A percentile compares a stretch with the other conserved stretches of the same genome.
Evolutionary conservation across 30 jellyfish, hydroid and myxozoan species (phyloP).

Genomic region (Pelagia noctiluca): DNA sequence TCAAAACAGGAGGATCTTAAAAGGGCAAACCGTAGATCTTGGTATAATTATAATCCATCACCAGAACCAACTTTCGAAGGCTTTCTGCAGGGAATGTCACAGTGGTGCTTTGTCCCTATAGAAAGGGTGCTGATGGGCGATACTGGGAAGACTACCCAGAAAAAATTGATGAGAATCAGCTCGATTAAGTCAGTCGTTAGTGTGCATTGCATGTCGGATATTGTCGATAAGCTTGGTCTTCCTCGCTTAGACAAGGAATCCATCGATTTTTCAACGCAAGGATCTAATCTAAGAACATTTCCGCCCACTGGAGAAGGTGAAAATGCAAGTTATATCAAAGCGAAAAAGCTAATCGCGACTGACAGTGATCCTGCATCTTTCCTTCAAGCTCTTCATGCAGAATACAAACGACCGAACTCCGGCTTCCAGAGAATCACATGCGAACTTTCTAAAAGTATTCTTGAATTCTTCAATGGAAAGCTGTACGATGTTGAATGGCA

Average conservation of each 20-base stretch:
- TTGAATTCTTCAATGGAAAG: background rate
- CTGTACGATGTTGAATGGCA: background rate
- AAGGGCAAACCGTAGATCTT: no score
- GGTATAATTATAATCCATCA: no score
- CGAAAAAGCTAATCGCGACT: constrained; percentile 9
- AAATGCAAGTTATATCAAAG: no score
- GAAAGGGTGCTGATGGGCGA: no score
- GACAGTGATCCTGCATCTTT: background rate
- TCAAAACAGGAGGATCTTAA: background rate
- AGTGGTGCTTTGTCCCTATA: constrained; percentile 50
- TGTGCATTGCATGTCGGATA: no score
- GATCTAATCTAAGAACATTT: no score
- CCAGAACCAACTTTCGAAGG: background rate
- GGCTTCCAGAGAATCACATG: background rate
- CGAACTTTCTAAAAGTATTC: background rate
- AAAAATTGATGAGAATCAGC: constrained; percentile 15
- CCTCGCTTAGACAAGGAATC: no score
- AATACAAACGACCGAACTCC: background rate
- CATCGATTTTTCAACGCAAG: no score
- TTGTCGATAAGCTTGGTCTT: no score
- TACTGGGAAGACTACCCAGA: background rate
- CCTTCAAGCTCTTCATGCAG: constrained; percentile 19
- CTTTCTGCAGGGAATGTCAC: constrained; percentile 11
- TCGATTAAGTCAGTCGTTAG: background rate
- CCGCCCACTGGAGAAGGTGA: no score